These are phyloP conservation scores for Anhinga anhinga DNA, from an alignment of 2,113 vertebrate genomes.

Conservation along the genomic window DNA sequence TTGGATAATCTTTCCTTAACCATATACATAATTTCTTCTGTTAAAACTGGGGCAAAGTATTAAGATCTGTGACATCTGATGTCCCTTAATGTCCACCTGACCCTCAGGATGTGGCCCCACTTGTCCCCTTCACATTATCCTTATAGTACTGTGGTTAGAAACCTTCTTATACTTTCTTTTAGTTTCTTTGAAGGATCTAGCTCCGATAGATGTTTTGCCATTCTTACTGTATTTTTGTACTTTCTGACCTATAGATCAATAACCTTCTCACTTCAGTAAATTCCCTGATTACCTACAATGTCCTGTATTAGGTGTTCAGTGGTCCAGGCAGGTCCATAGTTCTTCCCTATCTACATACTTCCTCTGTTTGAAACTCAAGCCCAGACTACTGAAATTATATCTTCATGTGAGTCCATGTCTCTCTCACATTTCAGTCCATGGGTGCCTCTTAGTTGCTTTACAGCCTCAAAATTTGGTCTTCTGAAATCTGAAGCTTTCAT, in stretches of 20 bases:
- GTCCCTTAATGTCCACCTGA: background rate
- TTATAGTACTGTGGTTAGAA: background rate
- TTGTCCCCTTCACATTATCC: background rate
- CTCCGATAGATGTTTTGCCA: background rate
- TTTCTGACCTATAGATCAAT: background rate
- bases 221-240: background rate
- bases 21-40: background rate
- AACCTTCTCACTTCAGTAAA: background rate
- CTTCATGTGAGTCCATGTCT: background rate
- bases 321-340: background rate
- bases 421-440: background rate
- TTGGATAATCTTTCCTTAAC: background rate
- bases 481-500: background rate
- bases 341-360: background rate
- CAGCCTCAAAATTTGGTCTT: background rate
- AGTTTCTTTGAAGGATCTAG: background rate
- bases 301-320: background rate
- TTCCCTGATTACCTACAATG: background rate
- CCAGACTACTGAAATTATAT: background rate
- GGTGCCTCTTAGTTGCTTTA: background rate
- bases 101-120: background rate
- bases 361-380: background rate
- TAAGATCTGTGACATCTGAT: background rate
- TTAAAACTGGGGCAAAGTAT: background rate
- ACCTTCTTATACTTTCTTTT: background rate